Evolutionary conservation across 1,140 invertebrate species (phyloP).

Genomic region (Papilio helenus): DNA sequence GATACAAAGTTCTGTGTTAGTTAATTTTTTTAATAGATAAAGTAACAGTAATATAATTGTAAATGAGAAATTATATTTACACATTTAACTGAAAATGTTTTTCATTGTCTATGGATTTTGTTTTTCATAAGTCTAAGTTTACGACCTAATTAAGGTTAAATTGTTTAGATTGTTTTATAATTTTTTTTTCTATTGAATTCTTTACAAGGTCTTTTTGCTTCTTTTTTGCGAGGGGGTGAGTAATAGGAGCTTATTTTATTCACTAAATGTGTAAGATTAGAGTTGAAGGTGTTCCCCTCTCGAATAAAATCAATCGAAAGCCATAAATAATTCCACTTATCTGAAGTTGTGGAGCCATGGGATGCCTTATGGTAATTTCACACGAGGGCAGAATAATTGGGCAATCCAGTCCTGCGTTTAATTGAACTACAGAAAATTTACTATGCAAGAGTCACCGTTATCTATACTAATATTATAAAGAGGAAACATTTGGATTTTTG

Average conservation of each 20-base stretch:
- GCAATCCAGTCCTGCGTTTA: background rate
- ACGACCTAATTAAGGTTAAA: too few species aligned
- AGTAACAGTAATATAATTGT: too few species aligned
- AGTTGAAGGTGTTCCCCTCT: background rate
- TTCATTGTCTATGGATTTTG: too few species aligned
- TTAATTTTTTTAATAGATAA: background rate
- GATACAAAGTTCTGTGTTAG: background rate
- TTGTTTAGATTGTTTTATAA: background rate
- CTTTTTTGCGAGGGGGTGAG: too few species aligned
- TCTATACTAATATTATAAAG: too few species aligned
- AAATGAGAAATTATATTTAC: too few species aligned
- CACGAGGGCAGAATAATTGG: background rate
- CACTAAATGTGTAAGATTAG: background rate
- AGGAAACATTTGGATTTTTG: too few species aligned
- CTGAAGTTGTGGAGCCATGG: constrained; percentile 18
- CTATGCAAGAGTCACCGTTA: too few species aligned
- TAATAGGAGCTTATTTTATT: constrained; percentile 7
- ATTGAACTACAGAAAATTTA: too few species aligned
- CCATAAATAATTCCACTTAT: constrained; percentile 33
- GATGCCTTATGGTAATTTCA: background rate
- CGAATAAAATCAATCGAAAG: constrained; percentile 30
- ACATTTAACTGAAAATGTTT: too few species aligned
- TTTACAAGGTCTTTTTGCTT: background rate
- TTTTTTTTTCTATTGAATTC: background rate
- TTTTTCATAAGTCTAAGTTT: too few species aligned